Evolutionary conservation across 2,888 invertebrate genomes (phyloP), one percentile per base, ranked within the genome.

Genomic region (Matsumyia berberina): DNA sequence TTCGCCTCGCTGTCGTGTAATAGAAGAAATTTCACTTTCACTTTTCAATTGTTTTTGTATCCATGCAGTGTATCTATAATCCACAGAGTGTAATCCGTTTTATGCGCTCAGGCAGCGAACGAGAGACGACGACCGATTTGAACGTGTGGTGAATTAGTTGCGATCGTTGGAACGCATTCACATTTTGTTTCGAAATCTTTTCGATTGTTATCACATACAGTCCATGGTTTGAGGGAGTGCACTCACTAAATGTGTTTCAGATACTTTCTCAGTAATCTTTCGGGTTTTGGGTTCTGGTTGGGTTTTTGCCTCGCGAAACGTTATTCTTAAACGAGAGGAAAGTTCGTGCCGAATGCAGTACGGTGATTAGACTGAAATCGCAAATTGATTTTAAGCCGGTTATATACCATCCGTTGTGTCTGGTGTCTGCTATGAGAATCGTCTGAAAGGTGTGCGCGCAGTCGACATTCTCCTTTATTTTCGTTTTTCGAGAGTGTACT

Each of bases 291-390:
- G 39, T 55, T 42, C 55, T 42, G 17, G 11, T 11, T 44, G 19
- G 29, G 31, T 57, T 62, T 15, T 35, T 29, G 2, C 35, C 9
- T 29, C 58, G 60, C 76, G 62, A 69, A 62, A 24, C 29, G 0
- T 66, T 24, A 42, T 69, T 81, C 62, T 55, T 62, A 39, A 46
- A 62, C 4, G 66, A 58, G 64, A 51, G 74, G 74, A 85, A 72
- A 72, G 73, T 69, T 85, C 42, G 85, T 85, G 64, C 64, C 80
- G 80, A 80, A 70, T 70, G 92, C 91, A 91, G 91, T 91, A 89
- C 91, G 91, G 90, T 90, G 91, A 91, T 91, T 85, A 91, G 92
- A 92, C 92, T 92, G 92, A 92, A 92, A 92, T 92, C 91, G 90
- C 90, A 89, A 90, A 91, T 89, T 91, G 90, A 91, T 90, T 91